These are phyloP conservation scores for Pocillopora verrucosa DNA, from an alignment of 64 coral and sea anemone species.

Conservation along the genomic window DNA sequence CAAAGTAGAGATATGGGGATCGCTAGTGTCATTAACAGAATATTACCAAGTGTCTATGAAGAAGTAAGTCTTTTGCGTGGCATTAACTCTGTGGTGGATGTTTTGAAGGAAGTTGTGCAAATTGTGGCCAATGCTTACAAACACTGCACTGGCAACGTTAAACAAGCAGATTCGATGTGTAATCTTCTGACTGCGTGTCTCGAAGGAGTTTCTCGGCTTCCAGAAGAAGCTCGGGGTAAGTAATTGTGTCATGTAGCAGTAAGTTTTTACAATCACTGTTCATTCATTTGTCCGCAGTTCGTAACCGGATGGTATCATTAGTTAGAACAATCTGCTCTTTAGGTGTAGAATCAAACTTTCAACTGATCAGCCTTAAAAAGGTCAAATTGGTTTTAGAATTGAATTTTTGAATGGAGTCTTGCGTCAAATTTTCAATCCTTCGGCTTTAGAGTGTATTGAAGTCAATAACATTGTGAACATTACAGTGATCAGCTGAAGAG, in stretches of 20 bases:
- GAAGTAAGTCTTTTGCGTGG: background rate
- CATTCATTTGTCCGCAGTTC: too few species aligned
- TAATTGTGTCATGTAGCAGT: background rate
- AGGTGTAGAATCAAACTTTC: too few species aligned
- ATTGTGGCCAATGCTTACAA: background rate
- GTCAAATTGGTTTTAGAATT: too few species aligned
- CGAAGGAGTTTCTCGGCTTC: background rate
- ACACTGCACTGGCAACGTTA: slow-evolving; percentile 1
- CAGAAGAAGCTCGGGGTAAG: background rate
- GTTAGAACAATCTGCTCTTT: too few species aligned
- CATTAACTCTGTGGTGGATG: background rate
- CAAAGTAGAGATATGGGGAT: background rate
- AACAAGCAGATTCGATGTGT: slow-evolving; percentile 16
- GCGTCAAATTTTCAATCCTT: too few species aligned
- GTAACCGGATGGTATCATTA: too few species aligned
- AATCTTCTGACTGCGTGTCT: slow-evolving; percentile 15
- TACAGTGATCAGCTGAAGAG: too few species aligned
- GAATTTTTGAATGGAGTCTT: too few species aligned
- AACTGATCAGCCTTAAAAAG: too few species aligned
- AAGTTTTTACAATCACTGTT: background rate
- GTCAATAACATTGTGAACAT: too few species aligned
- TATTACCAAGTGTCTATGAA: background rate
- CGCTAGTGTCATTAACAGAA: background rate
- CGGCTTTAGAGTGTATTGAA: too few species aligned
- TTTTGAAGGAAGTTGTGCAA: background rate